Base-by-base conservation (phyloP, 1,140 invertebrate species). In the Gryon sp. region DNA sequence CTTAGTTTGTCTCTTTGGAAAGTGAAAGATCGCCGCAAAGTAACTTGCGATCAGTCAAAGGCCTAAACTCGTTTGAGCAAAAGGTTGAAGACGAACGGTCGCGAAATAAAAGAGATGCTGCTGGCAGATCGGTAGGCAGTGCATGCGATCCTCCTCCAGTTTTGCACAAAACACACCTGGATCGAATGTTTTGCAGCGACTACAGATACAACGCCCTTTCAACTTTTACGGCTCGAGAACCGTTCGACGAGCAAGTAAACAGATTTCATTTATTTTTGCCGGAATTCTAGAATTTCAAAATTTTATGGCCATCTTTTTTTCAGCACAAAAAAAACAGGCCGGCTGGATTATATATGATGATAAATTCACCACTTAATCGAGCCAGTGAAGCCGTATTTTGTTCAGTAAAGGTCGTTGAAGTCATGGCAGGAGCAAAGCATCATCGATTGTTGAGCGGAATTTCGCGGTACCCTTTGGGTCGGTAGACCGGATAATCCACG, bases 401-500 rank as follows among this genome's bases (percentile, higher is more conserved):
- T 55, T 76, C 43, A 76, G 9, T 76, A 76, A 5, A 69, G 50
- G 6, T 77, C 72, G 0, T 78, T 68, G 11, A 75, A 70, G 7
- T 86, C 77, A 7, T 85, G 80, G 34, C 80, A 84, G 15, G 80
- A 82, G 63, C 80, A 82, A 2, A 81, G 70, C 40, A 79, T 69
- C 20, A 74, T 52, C 4, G 62, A 28, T 26, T 81, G 78, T 4
- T 78, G 80, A 7, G 83, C 76, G 0, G 87, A 80, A 24, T 86
- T 91, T 40, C 91, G 89, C 0, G 94, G 93, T 2, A 95, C 93
- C 78, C 94, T 89, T 81, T 94, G 93, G 1, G 94, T 95, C 0
- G 94, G 94, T 11, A 95, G 85, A 0, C 94, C 94, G 1, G 94
- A 95, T 40, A 94, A 89, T 30, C 94, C 94, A 60, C 92, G 91